These are phyloP conservation scores for Oxystoma pomonae DNA, from an alignment of 2,888 invertebrate genomes.

Conservation along the genomic window DNA sequence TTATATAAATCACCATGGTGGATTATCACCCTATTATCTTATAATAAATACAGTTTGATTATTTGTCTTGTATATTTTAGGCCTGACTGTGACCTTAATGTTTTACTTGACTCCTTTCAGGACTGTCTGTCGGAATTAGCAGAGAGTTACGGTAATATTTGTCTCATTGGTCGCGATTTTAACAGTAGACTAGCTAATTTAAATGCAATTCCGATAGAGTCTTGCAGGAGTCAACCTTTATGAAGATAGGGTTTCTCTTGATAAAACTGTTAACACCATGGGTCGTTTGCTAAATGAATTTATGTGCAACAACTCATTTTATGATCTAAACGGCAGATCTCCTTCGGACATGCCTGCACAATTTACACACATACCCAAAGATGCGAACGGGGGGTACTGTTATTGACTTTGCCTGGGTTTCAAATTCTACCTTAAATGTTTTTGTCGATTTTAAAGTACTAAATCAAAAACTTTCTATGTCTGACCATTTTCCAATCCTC, in stretches of 20 bases:
- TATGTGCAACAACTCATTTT: background rate
- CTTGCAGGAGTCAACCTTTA: background rate
- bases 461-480: background rate
- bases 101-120: background rate
- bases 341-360: background rate
- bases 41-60: too few species aligned
- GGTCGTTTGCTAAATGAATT: background rate
- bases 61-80: too few species aligned
- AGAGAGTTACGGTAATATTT: background rate
- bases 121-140: background rate
- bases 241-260: background rate
- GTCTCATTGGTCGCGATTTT: background rate
- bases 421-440: background rate
- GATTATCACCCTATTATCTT: too few species aligned
- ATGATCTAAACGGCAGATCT: background rate
- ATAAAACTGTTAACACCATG: background rate
- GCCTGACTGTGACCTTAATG: background rate
- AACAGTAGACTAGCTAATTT: background rate
- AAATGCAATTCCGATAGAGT: background rate
- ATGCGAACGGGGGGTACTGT: background rate
- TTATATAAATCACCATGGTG: background rate
- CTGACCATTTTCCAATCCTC: background rate
- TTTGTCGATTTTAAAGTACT: background rate
- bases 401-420: background rate
- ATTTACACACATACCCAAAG: background rate